phyloP scores from a whole-genome alignment of 2,797 vertebrate genomes.

The Enteromius treurensis region DNA sequence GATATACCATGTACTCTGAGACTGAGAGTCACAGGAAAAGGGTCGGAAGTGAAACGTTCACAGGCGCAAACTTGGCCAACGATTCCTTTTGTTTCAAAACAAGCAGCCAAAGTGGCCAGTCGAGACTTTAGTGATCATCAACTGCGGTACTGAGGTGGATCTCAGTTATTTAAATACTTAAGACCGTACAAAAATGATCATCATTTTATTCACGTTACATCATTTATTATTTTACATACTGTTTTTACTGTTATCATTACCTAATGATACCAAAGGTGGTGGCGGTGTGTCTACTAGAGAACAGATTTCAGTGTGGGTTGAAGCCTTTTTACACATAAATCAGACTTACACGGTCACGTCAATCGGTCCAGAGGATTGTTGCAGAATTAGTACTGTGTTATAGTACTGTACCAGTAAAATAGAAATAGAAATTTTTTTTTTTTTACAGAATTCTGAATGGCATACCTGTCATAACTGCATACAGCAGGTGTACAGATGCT shows the following conservation, averaged over 20 bases:
- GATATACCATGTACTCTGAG: conserved; percentile 41
- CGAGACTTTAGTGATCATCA: background rate
- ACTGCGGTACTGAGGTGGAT: background rate
- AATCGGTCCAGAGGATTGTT: background rate
- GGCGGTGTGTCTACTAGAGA: background rate
- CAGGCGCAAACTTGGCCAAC: background rate
- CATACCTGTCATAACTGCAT: background rate
- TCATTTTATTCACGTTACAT: background rate
- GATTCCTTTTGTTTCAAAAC: background rate
- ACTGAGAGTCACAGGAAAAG: conserved; percentile 21
- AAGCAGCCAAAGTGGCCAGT: conserved; percentile 27
- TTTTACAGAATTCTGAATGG: background rate
- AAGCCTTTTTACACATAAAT: background rate
- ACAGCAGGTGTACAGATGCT: background rate
- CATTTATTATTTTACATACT: conserved; percentile 16
- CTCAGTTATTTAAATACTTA: background rate
- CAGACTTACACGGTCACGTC: background rate
- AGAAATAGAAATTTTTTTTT: background rate
- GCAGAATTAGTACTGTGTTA: background rate
- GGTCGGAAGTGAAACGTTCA: conserved; percentile 5
- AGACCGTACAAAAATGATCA: background rate
- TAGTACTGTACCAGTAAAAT: background rate
- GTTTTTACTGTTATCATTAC: conserved; percentile 6
- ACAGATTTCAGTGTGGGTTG: background rate
- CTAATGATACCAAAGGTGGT: conserved; percentile 21